A percentile compares a stretch with the other conserved stretches of the same genome.
Conservation (phyloP, 2,113 vertebrate species). For the Eurypyga helias region DNA sequence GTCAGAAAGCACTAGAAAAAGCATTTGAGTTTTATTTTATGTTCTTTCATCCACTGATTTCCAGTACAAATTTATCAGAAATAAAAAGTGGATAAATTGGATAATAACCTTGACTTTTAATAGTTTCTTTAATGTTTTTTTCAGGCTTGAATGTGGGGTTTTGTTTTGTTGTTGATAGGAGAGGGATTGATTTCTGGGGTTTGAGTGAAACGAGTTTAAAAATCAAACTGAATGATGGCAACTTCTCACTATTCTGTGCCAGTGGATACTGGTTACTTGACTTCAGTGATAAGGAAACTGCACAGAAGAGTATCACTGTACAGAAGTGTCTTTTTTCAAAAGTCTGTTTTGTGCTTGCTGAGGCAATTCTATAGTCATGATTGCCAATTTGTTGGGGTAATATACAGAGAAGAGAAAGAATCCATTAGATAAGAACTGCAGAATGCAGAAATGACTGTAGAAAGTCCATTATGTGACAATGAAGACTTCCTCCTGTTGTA, state of each 20-base stretch:
- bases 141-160: neutral
- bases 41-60: neutral
- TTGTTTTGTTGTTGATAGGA: neutral
- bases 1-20: neutral
- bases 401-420: neutral
- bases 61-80: neutral
- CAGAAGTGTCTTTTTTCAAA: neutral
- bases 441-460: neutral
- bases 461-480: neutral
- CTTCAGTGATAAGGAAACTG: neutral
- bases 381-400: neutral
- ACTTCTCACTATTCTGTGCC: neutral
- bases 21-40: neutral
- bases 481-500: neutral
- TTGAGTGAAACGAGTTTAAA: neutral
- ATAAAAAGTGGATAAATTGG: neutral
- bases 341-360: neutral
- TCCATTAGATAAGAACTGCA: neutral
- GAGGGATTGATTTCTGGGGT: fast-evolving
- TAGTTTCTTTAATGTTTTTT: neutral
- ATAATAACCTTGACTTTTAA: neutral
- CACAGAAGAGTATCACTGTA: neutral
- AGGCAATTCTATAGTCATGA: neutral
- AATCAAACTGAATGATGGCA: neutral
- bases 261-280: neutral